A percentile compares a stretch with the other conserved stretches of the same genome.
Conservation (phyloP, 2,797 vertebrate genomes). For the Adrianichthys oophorus region DNA sequence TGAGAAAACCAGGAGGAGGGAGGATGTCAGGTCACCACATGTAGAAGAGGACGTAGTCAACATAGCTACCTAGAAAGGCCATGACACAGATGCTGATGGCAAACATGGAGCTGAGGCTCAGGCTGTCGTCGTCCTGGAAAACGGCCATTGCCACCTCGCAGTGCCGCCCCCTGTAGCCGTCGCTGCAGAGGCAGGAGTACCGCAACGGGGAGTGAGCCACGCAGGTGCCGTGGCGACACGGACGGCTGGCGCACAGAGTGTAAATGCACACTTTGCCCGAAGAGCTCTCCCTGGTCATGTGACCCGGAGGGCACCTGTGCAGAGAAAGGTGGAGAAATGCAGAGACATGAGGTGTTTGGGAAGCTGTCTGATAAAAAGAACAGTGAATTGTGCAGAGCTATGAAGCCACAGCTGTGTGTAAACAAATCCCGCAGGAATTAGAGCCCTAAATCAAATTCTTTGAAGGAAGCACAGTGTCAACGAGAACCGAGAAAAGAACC, state of each 20-base stretch:
- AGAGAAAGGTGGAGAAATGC: constrained; percentile 15
- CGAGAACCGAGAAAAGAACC: constrained; percentile 1
- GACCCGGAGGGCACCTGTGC: constrained; percentile 84
- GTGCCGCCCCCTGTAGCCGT: constrained; percentile 83
- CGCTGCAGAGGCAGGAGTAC: constrained; percentile 85
- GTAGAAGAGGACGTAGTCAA: constrained; percentile 78
- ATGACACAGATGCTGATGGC: constrained; percentile 90
- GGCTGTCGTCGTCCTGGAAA: constrained; percentile 79
- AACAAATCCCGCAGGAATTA: constrained; percentile 51
- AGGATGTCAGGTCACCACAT: constrained; percentile 71
- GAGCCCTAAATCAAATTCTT: constrained; percentile 50
- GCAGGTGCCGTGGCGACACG: constrained; percentile 87
- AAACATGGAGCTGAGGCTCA: constrained; percentile 90
- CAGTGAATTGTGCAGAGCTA: constrained; percentile 22
- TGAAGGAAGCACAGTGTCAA: constrained; percentile 40
- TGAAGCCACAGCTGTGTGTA: constrained; percentile 44
- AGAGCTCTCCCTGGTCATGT: constrained; percentile 81
- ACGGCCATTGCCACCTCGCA: constrained; percentile 84
- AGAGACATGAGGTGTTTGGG: constrained; percentile 29
- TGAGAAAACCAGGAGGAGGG: not conserved
- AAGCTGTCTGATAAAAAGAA: constrained; percentile 42
- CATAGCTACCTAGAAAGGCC: constrained; percentile 90
- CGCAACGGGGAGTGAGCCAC: constrained; percentile 81
- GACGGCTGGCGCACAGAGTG: constrained; percentile 83
- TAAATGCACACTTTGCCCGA: constrained; percentile 80